A percentile compares a stretch with the other conserved stretches of the same genome.
Conservation (phyloP, 2,113 vertebrate species). For the Scortum barcoo region DNA sequence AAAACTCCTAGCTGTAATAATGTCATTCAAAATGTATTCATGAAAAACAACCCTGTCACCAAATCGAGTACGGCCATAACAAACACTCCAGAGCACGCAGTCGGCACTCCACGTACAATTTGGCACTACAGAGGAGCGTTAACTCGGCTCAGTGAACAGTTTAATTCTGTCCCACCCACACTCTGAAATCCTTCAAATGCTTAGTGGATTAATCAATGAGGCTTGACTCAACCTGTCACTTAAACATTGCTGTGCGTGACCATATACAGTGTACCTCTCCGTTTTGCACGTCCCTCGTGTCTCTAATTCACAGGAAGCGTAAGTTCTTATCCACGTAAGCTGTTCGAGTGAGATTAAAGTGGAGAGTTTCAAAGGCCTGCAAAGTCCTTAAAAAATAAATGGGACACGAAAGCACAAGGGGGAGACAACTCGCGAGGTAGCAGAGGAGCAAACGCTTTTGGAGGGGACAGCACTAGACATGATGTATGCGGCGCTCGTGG, state of each 20-base stretch:
- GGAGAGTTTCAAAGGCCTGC: neutral
- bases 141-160: conserved; percentile 42
- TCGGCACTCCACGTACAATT: conserved; percentile 1
- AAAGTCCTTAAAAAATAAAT: conserved; percentile 19
- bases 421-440: neutral
- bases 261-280: conserved; percentile 39
- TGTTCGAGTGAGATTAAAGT: neutral
- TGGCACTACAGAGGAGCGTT: neutral
- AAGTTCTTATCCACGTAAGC: neutral
- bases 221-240: conserved; percentile 54
- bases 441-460: conserved; percentile 48
- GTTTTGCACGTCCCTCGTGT: neutral
- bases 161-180: conserved; percentile 39
- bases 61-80: neutral
- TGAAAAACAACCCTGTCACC: neutral
- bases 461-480: conserved; percentile 39
- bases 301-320: neutral
- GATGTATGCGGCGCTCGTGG: conserved; percentile 65
- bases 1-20: neutral
- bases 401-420: neutral
- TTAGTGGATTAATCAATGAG: conserved; percentile 75
- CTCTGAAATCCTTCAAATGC: conserved; percentile 63
- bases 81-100: conserved; percentile 4
- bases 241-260: conserved; percentile 15
- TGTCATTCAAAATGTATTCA: neutral